Conservation (phyloP, 1,140 invertebrate genomes). For the Theocolax elegans region DNA sequence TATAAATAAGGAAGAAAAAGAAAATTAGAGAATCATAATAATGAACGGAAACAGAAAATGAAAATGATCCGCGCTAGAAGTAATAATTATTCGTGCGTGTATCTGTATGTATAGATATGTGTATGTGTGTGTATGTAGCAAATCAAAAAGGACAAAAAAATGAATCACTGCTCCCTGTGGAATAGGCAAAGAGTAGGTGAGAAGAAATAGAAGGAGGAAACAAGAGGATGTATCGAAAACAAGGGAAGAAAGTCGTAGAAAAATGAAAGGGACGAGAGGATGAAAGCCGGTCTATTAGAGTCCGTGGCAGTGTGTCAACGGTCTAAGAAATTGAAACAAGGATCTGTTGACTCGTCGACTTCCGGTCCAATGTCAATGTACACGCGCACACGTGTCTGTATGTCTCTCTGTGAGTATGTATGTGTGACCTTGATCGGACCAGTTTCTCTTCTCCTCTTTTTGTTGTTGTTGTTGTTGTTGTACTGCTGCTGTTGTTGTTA, state of each 20-base stretch:
- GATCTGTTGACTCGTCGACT: not conserved
- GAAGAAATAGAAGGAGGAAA: not conserved
- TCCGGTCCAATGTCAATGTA: slow-evolving; percentile 1
- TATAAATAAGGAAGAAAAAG: not conserved
- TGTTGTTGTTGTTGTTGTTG: not conserved
- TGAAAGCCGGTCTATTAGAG: no score
- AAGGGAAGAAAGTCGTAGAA: not conserved
- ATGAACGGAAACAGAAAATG: not conserved
- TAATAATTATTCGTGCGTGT: no score
- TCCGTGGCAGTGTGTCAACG: no score
- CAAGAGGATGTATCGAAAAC: not conserved
- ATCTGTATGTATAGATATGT: no score
- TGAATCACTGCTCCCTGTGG: no score
- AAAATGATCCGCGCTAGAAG: not conserved
- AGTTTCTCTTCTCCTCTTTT: slow-evolving; percentile 22
- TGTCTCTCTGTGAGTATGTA: not conserved
- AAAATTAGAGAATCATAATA: not conserved
- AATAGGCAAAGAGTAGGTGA: no score
- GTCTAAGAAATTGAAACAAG: no score
- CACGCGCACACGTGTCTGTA: not conserved
- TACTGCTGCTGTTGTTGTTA: not conserved
- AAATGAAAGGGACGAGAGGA: not conserved
- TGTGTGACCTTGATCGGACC: slow-evolving; percentile 32
- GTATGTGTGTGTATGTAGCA: no score
- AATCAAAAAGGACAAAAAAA: not conserved